These are phyloP conservation scores for Lasioglossum albipes DNA, from an alignment of 1,140 invertebrate species.

Conservation along the genomic window DNA sequence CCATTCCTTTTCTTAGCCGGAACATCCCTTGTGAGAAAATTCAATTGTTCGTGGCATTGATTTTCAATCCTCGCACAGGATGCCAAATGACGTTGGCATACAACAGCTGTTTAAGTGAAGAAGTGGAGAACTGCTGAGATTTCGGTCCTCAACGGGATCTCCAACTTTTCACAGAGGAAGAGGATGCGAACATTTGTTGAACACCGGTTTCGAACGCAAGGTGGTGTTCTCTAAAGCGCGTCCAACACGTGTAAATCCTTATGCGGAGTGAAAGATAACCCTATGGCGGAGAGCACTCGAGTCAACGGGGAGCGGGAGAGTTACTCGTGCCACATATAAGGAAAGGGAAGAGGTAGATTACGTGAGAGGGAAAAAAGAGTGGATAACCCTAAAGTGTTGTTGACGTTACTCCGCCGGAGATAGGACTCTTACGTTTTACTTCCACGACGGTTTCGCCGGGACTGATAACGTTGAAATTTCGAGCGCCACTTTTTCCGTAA, in stretches of 20 bases:
- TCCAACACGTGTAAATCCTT: constrained; percentile 47
- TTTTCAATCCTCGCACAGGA: too few species aligned
- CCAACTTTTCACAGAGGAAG: background rate
- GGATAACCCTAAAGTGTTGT: constrained; percentile 40
- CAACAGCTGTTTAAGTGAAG: too few species aligned
- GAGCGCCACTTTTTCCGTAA: constrained; percentile 27
- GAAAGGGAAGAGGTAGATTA: constrained; percentile 35
- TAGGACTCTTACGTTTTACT: constrained; percentile 40
- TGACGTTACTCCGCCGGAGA: constrained; percentile 18
- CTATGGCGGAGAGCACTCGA: constrained; percentile 39
- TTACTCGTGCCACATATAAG: constrained; percentile 13
- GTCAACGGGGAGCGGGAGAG: background rate
- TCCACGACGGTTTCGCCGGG: constrained; percentile 8
- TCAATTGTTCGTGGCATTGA: too few species aligned
- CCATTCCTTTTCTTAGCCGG: too few species aligned
- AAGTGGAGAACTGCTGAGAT: too few species aligned
- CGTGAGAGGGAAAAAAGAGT: constrained; percentile 34
- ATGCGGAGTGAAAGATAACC: constrained; percentile 43
- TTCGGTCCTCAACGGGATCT: background rate
- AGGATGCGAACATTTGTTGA: background rate
- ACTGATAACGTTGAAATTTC: constrained; percentile 42
- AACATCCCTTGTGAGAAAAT: too few species aligned
- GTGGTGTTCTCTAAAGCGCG: background rate
- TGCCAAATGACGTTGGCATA: too few species aligned
- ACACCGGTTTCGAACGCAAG: constrained; percentile 6